Evolutionary conservation across 1,140 invertebrate species (phyloP).

Genomic region (Cryptotermes secundus): DNA sequence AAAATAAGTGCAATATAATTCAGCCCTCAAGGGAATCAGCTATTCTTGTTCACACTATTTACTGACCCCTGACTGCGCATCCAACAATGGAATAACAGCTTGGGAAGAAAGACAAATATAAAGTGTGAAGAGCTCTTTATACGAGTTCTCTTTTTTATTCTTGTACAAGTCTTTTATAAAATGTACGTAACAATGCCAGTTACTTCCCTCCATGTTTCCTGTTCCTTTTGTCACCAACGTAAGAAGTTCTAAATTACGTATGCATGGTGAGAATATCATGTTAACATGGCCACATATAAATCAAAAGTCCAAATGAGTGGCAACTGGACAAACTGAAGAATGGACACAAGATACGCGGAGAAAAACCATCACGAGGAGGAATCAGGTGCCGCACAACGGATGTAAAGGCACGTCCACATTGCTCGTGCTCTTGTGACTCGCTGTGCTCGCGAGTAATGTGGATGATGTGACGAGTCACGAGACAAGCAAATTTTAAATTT

Average conservation of each 20-base stretch:
- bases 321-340: neutral
- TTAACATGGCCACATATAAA: neutral
- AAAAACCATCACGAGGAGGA: neutral
- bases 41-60: neutral
- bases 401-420: neutral
- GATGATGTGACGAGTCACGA: too few species aligned
- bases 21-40: neutral
- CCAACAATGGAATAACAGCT: neutral
- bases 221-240: neutral
- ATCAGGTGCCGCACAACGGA: neutral
- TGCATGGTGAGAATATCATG: neutral
- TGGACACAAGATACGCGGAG: neutral
- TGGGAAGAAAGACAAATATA: neutral
- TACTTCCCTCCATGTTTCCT: neutral
- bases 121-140: neutral
- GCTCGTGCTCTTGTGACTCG: too few species aligned
- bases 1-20: too few species aligned
- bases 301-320: neutral
- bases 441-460: too few species aligned
- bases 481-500: too few species aligned
- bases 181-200: neutral
- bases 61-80: neutral
- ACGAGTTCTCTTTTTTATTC: neutral
- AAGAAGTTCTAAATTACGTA: neutral
- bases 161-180: neutral